A percentile compares a stretch with the other conserved stretches of the same genome.
Conservation (phyloP, 1,140 invertebrate genomes). For the Drosophila albomicans region DNA sequence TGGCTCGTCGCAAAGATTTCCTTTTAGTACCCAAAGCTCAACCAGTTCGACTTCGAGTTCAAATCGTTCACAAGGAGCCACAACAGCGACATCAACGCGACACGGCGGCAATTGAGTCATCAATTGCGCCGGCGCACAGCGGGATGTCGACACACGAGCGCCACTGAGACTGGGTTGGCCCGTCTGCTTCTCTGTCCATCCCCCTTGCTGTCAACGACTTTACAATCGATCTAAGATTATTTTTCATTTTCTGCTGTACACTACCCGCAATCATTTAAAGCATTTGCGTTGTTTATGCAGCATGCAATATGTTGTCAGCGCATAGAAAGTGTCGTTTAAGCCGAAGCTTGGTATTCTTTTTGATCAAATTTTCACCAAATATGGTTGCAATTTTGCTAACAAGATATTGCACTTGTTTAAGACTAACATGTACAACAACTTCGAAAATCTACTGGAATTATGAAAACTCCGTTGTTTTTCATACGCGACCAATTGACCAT, state of each 20-base stretch:
- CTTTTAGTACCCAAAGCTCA: constrained; percentile 64
- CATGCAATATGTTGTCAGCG: background rate
- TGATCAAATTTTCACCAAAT: constrained; percentile 72
- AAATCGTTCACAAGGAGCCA: constrained; percentile 64
- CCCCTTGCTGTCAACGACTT: background rate
- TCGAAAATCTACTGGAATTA: constrained; percentile 59
- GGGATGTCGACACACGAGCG: constrained; percentile 33
- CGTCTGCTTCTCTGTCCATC: constrained; percentile 4
- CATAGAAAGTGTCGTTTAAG: constrained; percentile 30
- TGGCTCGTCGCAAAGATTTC: constrained; percentile 70
- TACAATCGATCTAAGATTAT: constrained; percentile 27
- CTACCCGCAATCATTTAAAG: constrained; percentile 3
- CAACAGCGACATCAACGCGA: constrained; percentile 8
- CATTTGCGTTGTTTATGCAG: background rate
- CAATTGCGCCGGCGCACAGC: constrained; percentile 29
- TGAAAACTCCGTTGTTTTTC: constrained; percentile 66
- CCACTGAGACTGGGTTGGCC: constrained; percentile 45
- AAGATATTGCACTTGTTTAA: constrained; percentile 66
- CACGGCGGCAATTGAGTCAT: constrained; percentile 70
- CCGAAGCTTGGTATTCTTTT: constrained; percentile 17
- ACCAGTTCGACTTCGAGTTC: constrained; percentile 55
- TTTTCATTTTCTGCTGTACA: constrained; percentile 38
- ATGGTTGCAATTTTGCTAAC: constrained; percentile 75
- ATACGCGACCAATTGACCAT: constrained; percentile 53
- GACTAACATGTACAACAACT: constrained; percentile 38